Base-by-base conservation (phyloP, 2,797 vertebrate genomes). In the Silurus aristotelis region DNA sequence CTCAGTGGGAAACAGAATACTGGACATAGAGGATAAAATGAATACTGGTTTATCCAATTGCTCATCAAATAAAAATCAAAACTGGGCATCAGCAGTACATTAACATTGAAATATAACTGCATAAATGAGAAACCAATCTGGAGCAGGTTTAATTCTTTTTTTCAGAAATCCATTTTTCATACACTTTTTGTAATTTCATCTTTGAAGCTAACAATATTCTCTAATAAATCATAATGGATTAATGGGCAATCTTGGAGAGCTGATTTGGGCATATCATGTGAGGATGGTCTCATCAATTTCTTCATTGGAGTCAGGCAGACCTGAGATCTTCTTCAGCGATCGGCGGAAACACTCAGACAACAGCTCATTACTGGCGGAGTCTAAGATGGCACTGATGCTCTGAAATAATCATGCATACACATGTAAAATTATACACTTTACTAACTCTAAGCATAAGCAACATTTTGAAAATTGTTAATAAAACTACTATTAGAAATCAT, bases 281-380 rank as follows among this genome's bases (percentile, higher is more conserved):
- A 99, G 95, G 89, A 99, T 97, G 75, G 97, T 99, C 92, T 99
- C 98, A 0, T 99, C 98, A 0, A 99, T 96, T 91, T 98, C 98
- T 93, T 99, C 98, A 4, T 90, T 94, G 27, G 97, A 97, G 92
- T 99, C 98, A 0, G 94, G 94, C 89, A 95, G 95, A 89, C 95
- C 89, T 72, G 97, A 95, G 63, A 99, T 96, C 93, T 98, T 99
- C 94, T 96, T 96, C 92, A 99, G 91, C 38, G 97, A 99, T 46
- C 98, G 94, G 64, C 97, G 96, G 91, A 95, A 94, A 91, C 97
- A 96, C 43, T 99, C 98, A 0, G 93, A 96, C 89, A 99, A 93
- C 1, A 97, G 95, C 84, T 99, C 98, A 84, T 98, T 95, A 89
- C 98, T 99, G 76, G 98, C 97, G 17, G 94, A 92, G 85, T 99